Conservation (phyloP, 1,140 invertebrate genomes). For the Tetramorium parvispinum region DNA sequence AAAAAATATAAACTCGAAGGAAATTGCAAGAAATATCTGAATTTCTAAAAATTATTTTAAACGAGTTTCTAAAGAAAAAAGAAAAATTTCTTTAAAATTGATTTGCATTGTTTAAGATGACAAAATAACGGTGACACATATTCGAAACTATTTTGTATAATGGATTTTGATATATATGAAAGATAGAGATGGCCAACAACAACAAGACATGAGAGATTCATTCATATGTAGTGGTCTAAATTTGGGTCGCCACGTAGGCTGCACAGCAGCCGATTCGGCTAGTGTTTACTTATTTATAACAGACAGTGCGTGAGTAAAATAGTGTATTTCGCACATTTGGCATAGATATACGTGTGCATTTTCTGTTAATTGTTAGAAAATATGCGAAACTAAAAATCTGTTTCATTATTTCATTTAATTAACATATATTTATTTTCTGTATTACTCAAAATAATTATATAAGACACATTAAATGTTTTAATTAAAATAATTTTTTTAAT, state of each 20-base stretch:
- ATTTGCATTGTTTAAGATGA: background rate
- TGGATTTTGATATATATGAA: background rate
- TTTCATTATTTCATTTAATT: background rate
- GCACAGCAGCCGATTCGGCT: slow-evolving; percentile 8
- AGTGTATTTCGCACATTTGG: slow-evolving; percentile 2
- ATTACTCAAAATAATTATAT: background rate
- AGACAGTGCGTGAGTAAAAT: background rate
- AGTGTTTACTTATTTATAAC: slow-evolving; percentile 36
- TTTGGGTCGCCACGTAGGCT: slow-evolving; percentile 25
- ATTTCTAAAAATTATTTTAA: background rate
- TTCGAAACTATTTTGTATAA: slow-evolving; percentile 30
- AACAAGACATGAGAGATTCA: slow-evolving; percentile 32
- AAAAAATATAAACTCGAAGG: background rate
- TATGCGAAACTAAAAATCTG: background rate
- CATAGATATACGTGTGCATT: background rate
- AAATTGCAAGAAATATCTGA: background rate
- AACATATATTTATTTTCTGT: background rate
- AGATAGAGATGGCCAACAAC: background rate
- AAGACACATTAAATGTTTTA: background rate
- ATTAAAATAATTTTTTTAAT: background rate
- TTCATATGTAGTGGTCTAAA: slow-evolving; percentile 44
- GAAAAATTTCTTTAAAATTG: background rate
- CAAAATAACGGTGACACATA: background rate
- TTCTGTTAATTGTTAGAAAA: background rate
- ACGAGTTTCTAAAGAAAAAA: background rate